phyloP scores from a whole-genome alignment of 1,140 invertebrate genomes.

The Achroia grisella region DNA sequence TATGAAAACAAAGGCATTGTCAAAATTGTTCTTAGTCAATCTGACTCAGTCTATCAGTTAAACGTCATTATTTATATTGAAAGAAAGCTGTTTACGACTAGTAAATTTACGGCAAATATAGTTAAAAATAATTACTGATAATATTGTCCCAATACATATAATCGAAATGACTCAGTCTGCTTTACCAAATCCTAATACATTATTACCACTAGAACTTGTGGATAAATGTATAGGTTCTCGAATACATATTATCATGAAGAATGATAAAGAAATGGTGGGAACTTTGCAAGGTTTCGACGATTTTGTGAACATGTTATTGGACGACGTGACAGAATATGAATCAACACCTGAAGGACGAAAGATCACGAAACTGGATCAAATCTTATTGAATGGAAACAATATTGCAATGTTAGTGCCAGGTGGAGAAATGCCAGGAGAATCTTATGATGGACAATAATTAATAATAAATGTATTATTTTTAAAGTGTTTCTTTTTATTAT shows the following conservation, averaged over 20 bases:
- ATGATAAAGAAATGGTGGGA: slow-evolving; percentile 99
- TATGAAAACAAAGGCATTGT: no score
- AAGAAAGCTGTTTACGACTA: no score
- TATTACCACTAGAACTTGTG: slow-evolving; percentile 87
- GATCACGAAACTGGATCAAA: slow-evolving; percentile 98
- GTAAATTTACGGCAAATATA: no score
- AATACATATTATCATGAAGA: slow-evolving; percentile 99
- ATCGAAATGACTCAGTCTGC: slow-evolving; percentile 43
- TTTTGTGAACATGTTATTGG: slow-evolving; percentile 98
- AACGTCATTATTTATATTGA: no score
- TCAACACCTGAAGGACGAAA: slow-evolving; percentile 96
- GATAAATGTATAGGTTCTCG: slow-evolving; percentile 99
- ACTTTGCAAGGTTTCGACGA: slow-evolving; percentile 98
- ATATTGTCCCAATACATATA: background rate
- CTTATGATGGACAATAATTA: slow-evolving; percentile 47
- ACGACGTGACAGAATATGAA: slow-evolving; percentile 96
- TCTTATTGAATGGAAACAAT: slow-evolving; percentile 99
- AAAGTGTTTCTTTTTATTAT: background rate
- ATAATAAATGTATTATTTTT: slow-evolving; percentile 6
- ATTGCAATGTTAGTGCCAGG: slow-evolving; percentile 93
- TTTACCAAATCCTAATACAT: slow-evolving; percentile 59
- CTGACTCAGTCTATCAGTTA: no score
- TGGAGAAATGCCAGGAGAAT: slow-evolving; percentile 65
- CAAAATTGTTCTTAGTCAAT: no score
- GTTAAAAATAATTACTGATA: background rate